These are phyloP conservation scores for Panulirus ornatus DNA, from an alignment of 1,140 invertebrate species.

Conservation along the genomic window DNA sequence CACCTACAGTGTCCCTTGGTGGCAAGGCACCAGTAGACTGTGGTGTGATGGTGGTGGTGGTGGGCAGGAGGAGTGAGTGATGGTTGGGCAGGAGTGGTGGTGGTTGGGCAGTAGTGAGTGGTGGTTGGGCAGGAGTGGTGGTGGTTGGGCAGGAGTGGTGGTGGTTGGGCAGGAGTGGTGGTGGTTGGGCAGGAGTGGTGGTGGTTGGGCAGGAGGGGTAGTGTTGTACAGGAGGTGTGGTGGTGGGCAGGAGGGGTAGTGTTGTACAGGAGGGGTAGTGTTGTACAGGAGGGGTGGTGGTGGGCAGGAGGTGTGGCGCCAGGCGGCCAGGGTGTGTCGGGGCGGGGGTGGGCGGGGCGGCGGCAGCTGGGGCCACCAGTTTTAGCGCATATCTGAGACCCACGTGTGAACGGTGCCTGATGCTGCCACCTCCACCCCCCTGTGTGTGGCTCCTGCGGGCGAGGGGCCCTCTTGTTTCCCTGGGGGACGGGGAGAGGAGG, in stretches of 20 bases:
- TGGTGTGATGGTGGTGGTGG: no score
- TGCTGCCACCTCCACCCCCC: background rate
- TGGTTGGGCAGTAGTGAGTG: background rate
- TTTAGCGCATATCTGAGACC: background rate
- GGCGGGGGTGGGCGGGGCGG: no score
- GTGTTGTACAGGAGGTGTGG: background rate
- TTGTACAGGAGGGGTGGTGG: background rate
- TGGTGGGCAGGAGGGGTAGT: background rate
- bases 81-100: background rate
- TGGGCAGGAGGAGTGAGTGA: background rate
- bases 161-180: background rate
- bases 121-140: background rate
- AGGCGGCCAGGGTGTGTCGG: background rate
- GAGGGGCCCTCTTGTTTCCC: background rate
- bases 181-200: background rate
- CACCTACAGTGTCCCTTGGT: no score
- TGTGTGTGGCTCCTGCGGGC: background rate
- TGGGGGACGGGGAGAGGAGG: no score
- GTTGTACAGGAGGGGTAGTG: background rate
- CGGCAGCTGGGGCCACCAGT: background rate
- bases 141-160: background rate
- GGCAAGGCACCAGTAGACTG: no score
- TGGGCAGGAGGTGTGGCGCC: background rate
- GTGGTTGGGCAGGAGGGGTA: background rate
- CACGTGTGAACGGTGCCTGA: background rate